phyloP scores from a whole-genome alignment of 2,888 invertebrate genomes.

The Campoletis raptor region DNA sequence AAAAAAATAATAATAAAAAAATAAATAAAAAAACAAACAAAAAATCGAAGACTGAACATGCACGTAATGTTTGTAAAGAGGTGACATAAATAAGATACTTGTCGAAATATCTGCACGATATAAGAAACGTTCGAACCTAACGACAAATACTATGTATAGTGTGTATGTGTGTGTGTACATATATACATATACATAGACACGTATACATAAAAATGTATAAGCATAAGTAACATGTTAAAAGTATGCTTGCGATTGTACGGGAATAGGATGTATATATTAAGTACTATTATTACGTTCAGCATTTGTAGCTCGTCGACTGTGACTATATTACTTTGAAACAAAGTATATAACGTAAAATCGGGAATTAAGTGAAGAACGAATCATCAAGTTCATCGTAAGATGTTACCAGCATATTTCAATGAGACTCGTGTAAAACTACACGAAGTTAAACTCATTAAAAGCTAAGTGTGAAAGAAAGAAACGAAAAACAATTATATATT shows the following conservation, averaged over 20 bases:
- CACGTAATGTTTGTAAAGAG: constrained; percentile 63
- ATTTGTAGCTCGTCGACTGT: constrained; percentile 44
- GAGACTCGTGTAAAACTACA: constrained; percentile 15
- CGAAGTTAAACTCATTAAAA: constrained; percentile 18
- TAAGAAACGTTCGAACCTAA: constrained; percentile 14
- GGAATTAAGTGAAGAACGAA: not conserved
- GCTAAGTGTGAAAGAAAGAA: constrained; percentile 6
- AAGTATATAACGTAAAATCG: constrained; percentile 21
- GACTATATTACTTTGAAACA: constrained; percentile 33
- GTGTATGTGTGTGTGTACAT: not conserved
- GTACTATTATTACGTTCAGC: constrained; percentile 40
- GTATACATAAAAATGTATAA: constrained; percentile 32
- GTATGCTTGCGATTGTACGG: constrained; percentile 53
- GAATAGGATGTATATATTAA: constrained; percentile 61
- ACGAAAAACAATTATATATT: not conserved
- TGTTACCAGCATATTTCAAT: constrained; percentile 9
- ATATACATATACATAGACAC: constrained; percentile 4
- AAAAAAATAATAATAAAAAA: constrained; percentile 43
- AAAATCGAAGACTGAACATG: constrained; percentile 69
- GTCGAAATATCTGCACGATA: constrained; percentile 36
- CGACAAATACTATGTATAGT: constrained; percentile 20
- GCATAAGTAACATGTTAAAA: constrained; percentile 16
- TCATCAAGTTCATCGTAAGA: constrained; percentile 1
- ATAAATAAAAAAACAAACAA: constrained; percentile 50
- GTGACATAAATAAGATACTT: constrained; percentile 29